phyloP scores from a whole-genome alignment of 1,140 invertebrate genomes.

The Aphis gossypii region DNA sequence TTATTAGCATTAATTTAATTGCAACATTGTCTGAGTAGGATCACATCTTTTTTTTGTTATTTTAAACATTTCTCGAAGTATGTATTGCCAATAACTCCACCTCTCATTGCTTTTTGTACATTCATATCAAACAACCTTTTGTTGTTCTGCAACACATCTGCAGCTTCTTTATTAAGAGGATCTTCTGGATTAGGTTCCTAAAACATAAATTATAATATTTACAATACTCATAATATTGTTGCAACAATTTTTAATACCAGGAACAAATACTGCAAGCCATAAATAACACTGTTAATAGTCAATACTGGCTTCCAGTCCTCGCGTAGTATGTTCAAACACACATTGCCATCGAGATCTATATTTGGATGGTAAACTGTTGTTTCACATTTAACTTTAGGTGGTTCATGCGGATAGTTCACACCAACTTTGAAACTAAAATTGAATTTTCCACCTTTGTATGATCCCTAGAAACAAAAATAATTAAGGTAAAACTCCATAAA shows the following conservation, averaged over 20 bases:
- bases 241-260: slow-evolving; percentile 70
- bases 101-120: slow-evolving; percentile 94
- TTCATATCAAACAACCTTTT: slow-evolving; percentile 94
- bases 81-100: slow-evolving; percentile 89
- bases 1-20: slow-evolving; percentile 12
- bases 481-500: neutral
- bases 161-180: slow-evolving; percentile 98
- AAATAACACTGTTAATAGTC: slow-evolving; percentile 97
- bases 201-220: slow-evolving; percentile 60
- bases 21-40: slow-evolving; percentile 10
- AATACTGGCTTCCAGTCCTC: slow-evolving; percentile 99
- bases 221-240: neutral
- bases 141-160: slow-evolving; percentile 94
- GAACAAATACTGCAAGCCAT: slow-evolving; percentile 97
- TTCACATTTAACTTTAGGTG: slow-evolving; percentile 94
- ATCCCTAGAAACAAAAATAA: slow-evolving; percentile 73
- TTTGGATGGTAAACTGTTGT: slow-evolving; percentile 95
- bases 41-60: slow-evolving; percentile 68
- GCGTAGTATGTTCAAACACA: slow-evolving; percentile 91
- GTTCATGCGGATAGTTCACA: slow-evolving; percentile 95
- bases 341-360: slow-evolving; percentile 94
- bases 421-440: slow-evolving; percentile 98
- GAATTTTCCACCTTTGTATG: slow-evolving; percentile 92
- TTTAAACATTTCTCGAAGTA: slow-evolving; percentile 97
- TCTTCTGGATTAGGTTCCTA: slow-evolving; percentile 99